Conservation (phyloP, 1,140 invertebrate species). For the Heliconius nattereri region DNA sequence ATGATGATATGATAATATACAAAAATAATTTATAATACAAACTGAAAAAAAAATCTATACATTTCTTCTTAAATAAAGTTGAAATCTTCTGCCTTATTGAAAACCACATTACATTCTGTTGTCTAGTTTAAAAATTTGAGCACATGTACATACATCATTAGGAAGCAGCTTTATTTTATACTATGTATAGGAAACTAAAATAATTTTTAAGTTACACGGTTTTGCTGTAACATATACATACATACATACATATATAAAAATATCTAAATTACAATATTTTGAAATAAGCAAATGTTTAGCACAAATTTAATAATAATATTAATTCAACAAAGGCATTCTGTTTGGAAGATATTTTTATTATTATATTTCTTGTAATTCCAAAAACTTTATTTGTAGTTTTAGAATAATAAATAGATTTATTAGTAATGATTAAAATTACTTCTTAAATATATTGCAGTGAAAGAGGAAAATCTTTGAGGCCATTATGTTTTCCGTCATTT, state of each 20-base stretch:
- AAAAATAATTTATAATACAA: neutral
- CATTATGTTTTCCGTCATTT: too few species aligned
- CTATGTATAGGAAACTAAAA: too few species aligned
- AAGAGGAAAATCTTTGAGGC: too few species aligned
- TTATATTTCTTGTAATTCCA: conserved; percentile 2
- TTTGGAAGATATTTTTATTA: neutral
- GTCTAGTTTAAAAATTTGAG: too few species aligned
- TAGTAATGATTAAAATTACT: conserved; percentile 5
- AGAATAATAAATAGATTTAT: neutral
- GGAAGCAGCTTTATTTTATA: too few species aligned
- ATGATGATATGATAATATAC: too few species aligned
- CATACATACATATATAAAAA: neutral
- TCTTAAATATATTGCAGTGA: neutral
- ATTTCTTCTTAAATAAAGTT: too few species aligned
- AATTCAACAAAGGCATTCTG: neutral
- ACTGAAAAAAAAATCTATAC: neutral
- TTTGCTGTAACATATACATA: too few species aligned
- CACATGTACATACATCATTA: too few species aligned
- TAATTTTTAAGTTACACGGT: too few species aligned
- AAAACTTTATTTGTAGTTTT: conserved; percentile 3
- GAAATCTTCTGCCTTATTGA: too few species aligned
- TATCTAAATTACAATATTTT: neutral
- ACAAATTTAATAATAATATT: neutral
- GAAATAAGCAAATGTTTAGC: neutral
- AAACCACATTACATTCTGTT: too few species aligned